Evolutionary conservation across 1,140 invertebrate species (phyloP), one percentile per base, ranked within the genome.

Genomic region (Lethrus apterus): DNA sequence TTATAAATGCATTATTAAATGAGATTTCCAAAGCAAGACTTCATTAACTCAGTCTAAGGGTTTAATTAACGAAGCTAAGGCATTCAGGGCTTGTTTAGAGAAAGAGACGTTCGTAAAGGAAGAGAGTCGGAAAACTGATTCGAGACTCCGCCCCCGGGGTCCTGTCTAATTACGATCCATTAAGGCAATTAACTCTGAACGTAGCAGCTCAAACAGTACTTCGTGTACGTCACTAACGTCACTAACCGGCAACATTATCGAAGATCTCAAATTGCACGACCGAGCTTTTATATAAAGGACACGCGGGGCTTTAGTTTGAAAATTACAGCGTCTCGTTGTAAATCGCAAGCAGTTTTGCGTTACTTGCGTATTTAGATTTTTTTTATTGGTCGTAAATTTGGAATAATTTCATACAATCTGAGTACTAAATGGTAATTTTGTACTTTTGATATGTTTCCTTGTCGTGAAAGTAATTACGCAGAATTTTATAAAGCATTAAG

Each of bases 41-140:
- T 42, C 40, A 42, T 42, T 42, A 42, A 42, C 40, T 29, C 21
- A 29, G 40, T 42, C 40, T 42, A 42, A 42, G 40, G 23, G 14
- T 21, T 42, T 42, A 42, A 42, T 42, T 42, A 42, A 42, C 21
- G 21, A 29, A 18, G 24, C 35, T 38, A 13, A 38, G 19, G 18
- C n/a, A 38, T 38, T 38, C 20, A 11, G 24, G 18, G 10, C 20
- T 38, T 38, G 35, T 38, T 38, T 38, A 38, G 35, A 38, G 18
- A n/a, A 21, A 13, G 35, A 23, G 35, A 38, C 17, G 18, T 38
- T 23, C 18, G 35, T 11, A 11, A 21, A 38, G 18, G 20, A 38
- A 10, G 19, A 21, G 24, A 5, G 18, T 21, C 18, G 35, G 9
- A 23, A 21, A 38, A 38, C 24, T 38, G 35, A 38, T 21, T 38